Evolutionary conservation across 2,888 invertebrate genomes (phyloP), one percentile per base, ranked within the genome.

Genomic region (Apotomis betuletana): DNA sequence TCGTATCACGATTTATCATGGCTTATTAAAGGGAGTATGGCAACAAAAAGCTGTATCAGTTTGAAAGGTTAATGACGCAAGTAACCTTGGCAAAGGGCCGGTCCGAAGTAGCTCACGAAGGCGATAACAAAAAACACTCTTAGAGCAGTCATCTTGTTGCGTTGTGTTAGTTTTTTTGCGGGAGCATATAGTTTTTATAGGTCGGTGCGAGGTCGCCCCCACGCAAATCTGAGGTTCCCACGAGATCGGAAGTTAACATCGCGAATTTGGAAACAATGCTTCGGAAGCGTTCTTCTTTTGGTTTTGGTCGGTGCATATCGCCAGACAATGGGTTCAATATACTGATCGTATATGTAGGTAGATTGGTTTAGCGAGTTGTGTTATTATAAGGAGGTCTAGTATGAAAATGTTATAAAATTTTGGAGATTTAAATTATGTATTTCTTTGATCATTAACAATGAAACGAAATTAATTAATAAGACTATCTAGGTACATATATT

Each of bases 201-300:
- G 83, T 86, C 83, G 85, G 67, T 70, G 74, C 89, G 90, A 92
- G 92, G 92, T 81, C 90, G 77, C 83, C 86, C 90, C 90, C 90
- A 91, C 90, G 82, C 87, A 70, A 63, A 61, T 76, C 80, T 82
- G 86, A 72, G 83, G 76, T 77, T 89, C 89, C 85, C 87, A 87
- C 90, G 89, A 89, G 89, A 87, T 84, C 80, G 67, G 57, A 74
- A 74, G 70, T 70, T 69, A 60, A 73, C 52, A 76, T 77, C 52
- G 74, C 65, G 58, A 76, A 77, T 77, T 81, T 75, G 80, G 77
- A 80, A 78, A 79, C 79, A 81, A 82, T 81, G 76, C 77, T 73
- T 78, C 72, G 76, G 77, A 78, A 78, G 72, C 70, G 51, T 62
- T 75, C 75, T 61, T 67, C 41, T 72, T 75, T 70, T 64, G 63